Conservation (phyloP, 2,113 vertebrate genomes). For the Poeciliopsis occidentalis region DNA sequence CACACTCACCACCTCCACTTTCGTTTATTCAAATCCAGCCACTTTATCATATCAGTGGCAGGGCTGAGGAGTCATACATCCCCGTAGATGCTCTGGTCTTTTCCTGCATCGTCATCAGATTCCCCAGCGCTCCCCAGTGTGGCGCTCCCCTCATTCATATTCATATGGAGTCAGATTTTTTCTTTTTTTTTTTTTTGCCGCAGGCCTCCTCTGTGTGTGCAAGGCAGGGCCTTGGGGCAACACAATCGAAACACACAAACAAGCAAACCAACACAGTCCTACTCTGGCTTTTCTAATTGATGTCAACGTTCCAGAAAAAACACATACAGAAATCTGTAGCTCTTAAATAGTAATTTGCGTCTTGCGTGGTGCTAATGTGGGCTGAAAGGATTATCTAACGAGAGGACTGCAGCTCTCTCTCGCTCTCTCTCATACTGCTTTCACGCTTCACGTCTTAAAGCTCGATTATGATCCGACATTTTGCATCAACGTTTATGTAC, state of each 20-base stretch:
- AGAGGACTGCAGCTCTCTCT: constrained; percentile 51
- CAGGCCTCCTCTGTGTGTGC: constrained; percentile 36
- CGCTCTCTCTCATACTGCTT: constrained; percentile 69
- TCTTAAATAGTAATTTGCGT: constrained; percentile 48
- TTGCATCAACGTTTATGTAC: background rate
- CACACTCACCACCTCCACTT: constrained; percentile 24
- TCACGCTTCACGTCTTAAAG: background rate
- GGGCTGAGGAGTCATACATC: constrained; percentile 67
- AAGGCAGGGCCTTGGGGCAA: constrained; percentile 31
- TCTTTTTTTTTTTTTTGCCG: constrained; percentile 14
- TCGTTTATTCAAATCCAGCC: constrained; percentile 57
- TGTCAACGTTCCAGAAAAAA: constrained; percentile 62
- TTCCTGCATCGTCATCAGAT: constrained; percentile 78
- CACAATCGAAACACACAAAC: constrained; percentile 42
- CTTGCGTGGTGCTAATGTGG: constrained; percentile 42
- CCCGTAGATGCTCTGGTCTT: constrained; percentile 70
- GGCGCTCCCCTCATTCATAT: constrained; percentile 78
- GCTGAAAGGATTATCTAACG: constrained; percentile 66
- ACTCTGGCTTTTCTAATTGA: constrained; percentile 7
- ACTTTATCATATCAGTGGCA: constrained; percentile 74
- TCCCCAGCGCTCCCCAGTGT: constrained; percentile 58
- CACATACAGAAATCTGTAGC: constrained; percentile 79
- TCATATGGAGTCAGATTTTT: constrained; percentile 58
- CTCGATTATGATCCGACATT: background rate
- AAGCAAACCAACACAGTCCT: constrained; percentile 27